Evolutionary conservation across 2,113 vertebrate species (phyloP), one percentile per base, ranked within the genome.

Genomic region (Deroptyus accipitrinus): DNA sequence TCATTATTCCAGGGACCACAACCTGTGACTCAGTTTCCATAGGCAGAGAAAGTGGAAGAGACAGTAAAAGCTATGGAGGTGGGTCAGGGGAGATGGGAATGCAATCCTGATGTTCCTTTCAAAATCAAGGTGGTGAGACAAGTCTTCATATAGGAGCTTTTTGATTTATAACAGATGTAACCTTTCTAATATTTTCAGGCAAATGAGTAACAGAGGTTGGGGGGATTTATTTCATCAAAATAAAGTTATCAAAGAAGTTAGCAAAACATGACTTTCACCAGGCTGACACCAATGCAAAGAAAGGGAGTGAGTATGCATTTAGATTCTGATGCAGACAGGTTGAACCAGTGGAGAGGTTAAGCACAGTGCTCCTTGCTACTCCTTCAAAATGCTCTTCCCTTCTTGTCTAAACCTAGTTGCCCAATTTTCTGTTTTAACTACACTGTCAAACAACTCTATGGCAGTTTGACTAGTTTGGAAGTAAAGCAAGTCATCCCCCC

Each of bases 341-440:
- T 70, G 37, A n/a, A 44, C 24, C 46, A 44, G 13, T 10, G n/a
- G 22, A 83, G n/a, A 70, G 17, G 10, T 17, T 20, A 67, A 81
- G 35, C 16, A 39, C 23, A 51, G 31, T 0, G 0, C 24, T 75
- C 12, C 1, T 16, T 39, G 20, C 10, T 82, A 10, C 66, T 54
- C 19, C 30, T 52, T 23, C 20, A 44, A 69, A 90, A 75, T 46
- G 19, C 11, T 86, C 2, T 2, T 76, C 27, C 39, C 28, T 73
- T 73, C 49, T 48, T 81, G 11, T 57, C 30, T 78, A 81, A 73
- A 66, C 2, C 5, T 19, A n/a, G 30, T 23, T 55, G 13, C 25
- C 25, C 19, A 15, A 22, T 75, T 87, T 86, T 59, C 5, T 41
- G 33, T 79, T 64, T 78, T 23, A 84, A 74, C 30, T 54, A 46